Conservation (phyloP, 2,888 invertebrate species). For the Villa cingulata region DNA sequence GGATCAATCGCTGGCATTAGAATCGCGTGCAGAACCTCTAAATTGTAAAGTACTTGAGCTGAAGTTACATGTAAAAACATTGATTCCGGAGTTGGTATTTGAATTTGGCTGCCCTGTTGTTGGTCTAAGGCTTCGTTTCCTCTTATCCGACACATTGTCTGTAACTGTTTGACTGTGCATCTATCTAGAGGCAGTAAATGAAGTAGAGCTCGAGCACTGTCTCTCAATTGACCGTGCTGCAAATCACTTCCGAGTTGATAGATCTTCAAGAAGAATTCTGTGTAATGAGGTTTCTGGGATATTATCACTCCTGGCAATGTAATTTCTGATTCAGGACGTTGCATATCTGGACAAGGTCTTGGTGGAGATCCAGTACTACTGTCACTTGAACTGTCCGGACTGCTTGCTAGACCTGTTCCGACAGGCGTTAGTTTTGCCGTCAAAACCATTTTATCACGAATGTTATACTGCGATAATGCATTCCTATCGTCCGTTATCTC, state of each 20-base stretch:
- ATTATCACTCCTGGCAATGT: constrained; percentile 86
- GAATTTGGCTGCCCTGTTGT: constrained; percentile 3
- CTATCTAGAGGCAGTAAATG: constrained; percentile 36
- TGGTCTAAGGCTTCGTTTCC: constrained; percentile 10
- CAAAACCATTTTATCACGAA: constrained; percentile 78
- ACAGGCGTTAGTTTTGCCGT: constrained; percentile 66
- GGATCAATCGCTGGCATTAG: constrained; percentile 83
- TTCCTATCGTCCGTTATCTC: constrained; percentile 80
- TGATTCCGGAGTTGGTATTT: constrained; percentile 39
- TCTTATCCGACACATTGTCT: constrained; percentile 26
- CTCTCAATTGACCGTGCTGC: constrained; percentile 64
- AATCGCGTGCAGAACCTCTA: constrained; percentile 75
- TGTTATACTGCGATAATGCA: constrained; percentile 69
- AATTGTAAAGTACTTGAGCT: constrained; percentile 60
- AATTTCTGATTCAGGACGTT: constrained; percentile 72
- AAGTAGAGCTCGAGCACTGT: constrained; percentile 42
- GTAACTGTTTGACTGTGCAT: constrained; percentile 34
- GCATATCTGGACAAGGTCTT: constrained; percentile 60
- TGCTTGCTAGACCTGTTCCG: constrained; percentile 56
- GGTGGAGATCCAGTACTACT: constrained; percentile 89
- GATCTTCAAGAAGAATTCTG: constrained; percentile 70
- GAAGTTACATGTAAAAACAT: constrained; percentile 58
- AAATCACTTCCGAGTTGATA: constrained; percentile 78
- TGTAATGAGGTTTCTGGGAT: constrained; percentile 64
- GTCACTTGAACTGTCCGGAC: constrained; percentile 87